Evolutionary conservation across 2,113 vertebrate species (phyloP).

Genomic region (Chaetodon trifascialis): DNA sequence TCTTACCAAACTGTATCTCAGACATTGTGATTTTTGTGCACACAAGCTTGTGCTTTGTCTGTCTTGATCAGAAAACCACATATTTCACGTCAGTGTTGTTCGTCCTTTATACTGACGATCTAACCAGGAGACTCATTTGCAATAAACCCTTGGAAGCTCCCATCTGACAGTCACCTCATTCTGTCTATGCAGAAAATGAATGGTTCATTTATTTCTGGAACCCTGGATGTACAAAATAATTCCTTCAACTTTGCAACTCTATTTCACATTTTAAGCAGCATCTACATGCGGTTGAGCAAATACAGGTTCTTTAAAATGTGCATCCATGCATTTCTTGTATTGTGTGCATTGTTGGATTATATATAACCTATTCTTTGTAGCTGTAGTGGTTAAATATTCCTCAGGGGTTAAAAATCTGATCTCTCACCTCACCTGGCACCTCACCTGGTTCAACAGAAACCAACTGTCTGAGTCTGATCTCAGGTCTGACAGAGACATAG

Average conservation of each 20-base stretch:
- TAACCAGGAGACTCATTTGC: neutral
- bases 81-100: neutral
- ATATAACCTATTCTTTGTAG: neutral
- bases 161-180: neutral
- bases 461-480: constrained; percentile 7
- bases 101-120: neutral
- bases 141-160: neutral
- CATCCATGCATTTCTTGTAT: neutral
- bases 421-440: constrained; percentile 6
- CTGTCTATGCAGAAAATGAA: neutral
- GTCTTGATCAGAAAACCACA: neutral
- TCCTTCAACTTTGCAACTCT: neutral
- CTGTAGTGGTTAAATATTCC: neutral
- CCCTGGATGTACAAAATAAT: neutral
- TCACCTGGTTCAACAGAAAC: neutral
- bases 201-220: neutral
- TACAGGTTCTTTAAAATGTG: neutral
- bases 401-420: neutral
- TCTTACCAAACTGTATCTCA: neutral
- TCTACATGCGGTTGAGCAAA: neutral
- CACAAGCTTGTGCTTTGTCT: neutral
- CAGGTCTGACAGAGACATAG: constrained; percentile 47
- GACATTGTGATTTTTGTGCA: neutral
- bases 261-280: neutral
- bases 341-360: neutral